Base-by-base conservation (phyloP, 2,888 invertebrate genomes). In the Microchrysa polita region DNA sequence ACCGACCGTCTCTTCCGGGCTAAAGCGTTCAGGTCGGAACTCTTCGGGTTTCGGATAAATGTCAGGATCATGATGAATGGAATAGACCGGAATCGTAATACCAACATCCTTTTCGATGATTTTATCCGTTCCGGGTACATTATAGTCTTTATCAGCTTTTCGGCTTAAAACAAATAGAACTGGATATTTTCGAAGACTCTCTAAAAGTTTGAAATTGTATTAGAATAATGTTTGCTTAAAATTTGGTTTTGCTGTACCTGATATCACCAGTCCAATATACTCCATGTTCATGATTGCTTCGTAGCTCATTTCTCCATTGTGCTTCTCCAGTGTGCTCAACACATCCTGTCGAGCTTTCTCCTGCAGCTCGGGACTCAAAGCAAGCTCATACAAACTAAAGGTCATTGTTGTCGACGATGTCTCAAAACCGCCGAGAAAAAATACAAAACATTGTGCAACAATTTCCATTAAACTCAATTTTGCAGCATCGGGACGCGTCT, bases 1-100 rank as follows among this genome's bases (percentile, higher is more conserved):
- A 16, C 82, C 85, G 0, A 84, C 81, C 76, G 87, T 87, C 65
- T 86, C 86, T 77, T 87, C 87, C n/a, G 83, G 81, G 0, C 83
- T 80, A 79, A 89, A 89, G 78, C 89, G 82, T n/a, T n/a, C n/a
- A n/a, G n/a, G n/a, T n/a, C n/a, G n/a, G n/a, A n/a, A n/a, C n/a
- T n/a, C n/a, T n/a, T n/a, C n/a, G n/a, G n/a, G n/a, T n/a, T n/a
- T n/a, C n/a, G n/a, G n/a, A n/a, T n/a, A n/a, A n/a, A n/a, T n/a
- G n/a, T n/a, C n/a, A n/a, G n/a, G n/a, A n/a, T n/a, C n/a, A n/a
- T n/a, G n/a, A n/a, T n/a, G n/a, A n/a, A n/a, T n/a, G n/a, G n/a
- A n/a, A n/a, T n/a, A n/a, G n/a, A 86, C 84, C 10, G 90, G 88
- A 59, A 90, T 86, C 20, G 88, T 84, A 1, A 89, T 80, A n/a